Evolutionary conservation across 1,140 invertebrate genomes (phyloP), one percentile per base, ranked within the genome.

Genomic region (Paralvinella palmiformis): DNA sequence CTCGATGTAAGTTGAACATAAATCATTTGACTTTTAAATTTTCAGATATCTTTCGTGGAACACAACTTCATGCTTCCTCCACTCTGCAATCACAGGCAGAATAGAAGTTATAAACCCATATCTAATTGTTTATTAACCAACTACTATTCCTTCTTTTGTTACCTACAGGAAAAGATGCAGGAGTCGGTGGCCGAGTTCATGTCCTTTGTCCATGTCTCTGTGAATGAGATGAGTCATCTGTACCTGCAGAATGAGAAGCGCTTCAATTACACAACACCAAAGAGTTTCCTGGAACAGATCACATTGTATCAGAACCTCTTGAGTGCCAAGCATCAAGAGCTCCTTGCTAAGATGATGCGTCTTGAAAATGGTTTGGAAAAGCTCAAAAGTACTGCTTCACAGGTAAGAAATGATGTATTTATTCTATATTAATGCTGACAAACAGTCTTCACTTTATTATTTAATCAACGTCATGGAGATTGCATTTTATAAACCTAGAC

Each of bases 261-360:
- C 37, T 96, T 94, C 76, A 97, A 96, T 80, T 97, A 97, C 73
- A 97, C 94, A 0, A 98, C 95, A 7, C 95, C 95, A 1, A 98
- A 97, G 79, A 94, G 91, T 68, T 98, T 94, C 81, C 80, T 98
- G 35, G 94, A 97, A 78, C 93, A 96, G 83, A 96, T 98, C 58
- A 91, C 88, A 75, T 82, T 97, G 15, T 98, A 96, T 77, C 86
- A 87, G 0, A 93, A 93, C 76, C 80, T 97, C 27, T 83, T 98
- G 4, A 86, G 87, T 66, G 85, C 87, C 60, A 95, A 96, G 83
- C 86, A 89, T 13, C 79, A 84, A 6, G 91, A 96, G 71, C 83
- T 97, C 15, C 86, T 87, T 59, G 87, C 86, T 5, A 91, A 93
- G 74, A 91, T 96, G 33, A 82, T 85, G 4, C 85, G 95, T 66